phyloP scores from a whole-genome alignment of 2,888 invertebrate genomes.

The Apeira syringaria region DNA sequence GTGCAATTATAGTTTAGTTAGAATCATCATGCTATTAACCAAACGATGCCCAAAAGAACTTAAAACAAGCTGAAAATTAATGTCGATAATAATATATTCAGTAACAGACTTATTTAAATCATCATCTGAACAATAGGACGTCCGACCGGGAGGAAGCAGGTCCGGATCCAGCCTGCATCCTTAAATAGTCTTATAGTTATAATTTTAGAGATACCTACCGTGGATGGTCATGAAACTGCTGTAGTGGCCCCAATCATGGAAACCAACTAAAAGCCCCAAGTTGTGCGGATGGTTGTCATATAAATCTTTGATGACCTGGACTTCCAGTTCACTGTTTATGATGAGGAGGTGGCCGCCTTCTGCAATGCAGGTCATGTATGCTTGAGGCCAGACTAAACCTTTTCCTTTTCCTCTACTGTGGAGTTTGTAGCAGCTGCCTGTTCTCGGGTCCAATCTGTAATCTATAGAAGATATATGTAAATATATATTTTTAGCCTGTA shows the following conservation, averaged over 20 bases:
- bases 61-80: too few species aligned
- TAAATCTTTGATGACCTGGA: conserved; percentile 33
- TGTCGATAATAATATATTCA: too few species aligned
- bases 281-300: conserved; percentile 10
- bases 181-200: too few species aligned
- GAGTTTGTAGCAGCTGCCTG: conserved; percentile 48
- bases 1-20: too few species aligned
- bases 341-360: conserved; percentile 52
- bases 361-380: conserved; percentile 48
- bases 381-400: conserved; percentile 45
- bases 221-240: conserved; percentile 45
- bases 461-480: too few species aligned
- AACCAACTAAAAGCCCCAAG: conserved; percentile 29
- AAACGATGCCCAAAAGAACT: too few species aligned
- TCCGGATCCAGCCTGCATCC: too few species aligned
- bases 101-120: too few species aligned
- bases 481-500: too few species aligned
- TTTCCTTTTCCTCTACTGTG: conserved; percentile 29
- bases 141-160: too few species aligned
- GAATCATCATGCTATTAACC: too few species aligned
- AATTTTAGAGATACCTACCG: conserved; percentile 35
- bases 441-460: conserved; percentile 34
- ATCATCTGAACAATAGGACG: too few species aligned
- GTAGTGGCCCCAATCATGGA: conserved; percentile 39
- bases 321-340: conserved; percentile 47